phyloP scores from a whole-genome alignment of 2,797 vertebrate species.

The Platyrinchus mystaceus region DNA sequence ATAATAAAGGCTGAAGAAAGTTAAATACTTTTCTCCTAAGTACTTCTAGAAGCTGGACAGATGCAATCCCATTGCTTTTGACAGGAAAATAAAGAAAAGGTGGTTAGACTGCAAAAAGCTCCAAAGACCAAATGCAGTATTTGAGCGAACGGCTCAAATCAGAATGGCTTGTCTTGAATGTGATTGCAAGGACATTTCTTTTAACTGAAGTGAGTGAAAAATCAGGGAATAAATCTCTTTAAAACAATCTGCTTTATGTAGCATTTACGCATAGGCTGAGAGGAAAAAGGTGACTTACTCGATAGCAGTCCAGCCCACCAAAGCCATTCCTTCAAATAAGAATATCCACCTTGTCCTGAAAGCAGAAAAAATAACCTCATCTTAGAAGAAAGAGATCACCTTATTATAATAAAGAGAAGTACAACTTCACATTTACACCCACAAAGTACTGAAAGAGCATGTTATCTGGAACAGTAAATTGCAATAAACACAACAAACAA shows the following conservation, averaged over 20 bases:
- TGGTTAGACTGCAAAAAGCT: neutral
- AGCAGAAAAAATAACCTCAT: conserved; percentile 2
- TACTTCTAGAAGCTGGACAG: neutral
- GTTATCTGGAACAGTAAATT: neutral
- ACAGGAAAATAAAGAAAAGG: neutral
- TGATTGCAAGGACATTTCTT: neutral
- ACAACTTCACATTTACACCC: neutral
- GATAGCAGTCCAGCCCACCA: conserved; percentile 83
- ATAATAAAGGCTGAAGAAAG: neutral
- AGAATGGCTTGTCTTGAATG: neutral
- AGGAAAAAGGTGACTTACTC: conserved; percentile 69
- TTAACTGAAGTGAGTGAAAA: neutral
- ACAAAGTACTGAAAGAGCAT: neutral
- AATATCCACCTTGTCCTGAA: conserved; percentile 81
- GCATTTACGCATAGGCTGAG: neutral
- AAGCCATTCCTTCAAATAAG: conserved; percentile 83
- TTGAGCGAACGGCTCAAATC: neutral
- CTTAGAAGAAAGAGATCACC: neutral
- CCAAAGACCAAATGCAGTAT: neutral
- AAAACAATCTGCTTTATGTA: neutral
- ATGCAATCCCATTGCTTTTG: neutral
- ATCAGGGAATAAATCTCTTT: neutral
- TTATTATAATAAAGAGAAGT: neutral
- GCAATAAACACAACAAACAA: neutral
- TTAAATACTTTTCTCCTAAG: neutral